Percentiles rank a stretch among this genome's conserved stretches.
Evolutionary conservation across 2,113 vertebrate genomes (phyloP).

Genomic region (Sus scrofa): T2T-Sscrofa CM000815.6:131774501-131775000

Average conservation of each 20-base stretch:
- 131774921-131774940: background rate
- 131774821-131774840: background rate
- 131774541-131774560: background rate
- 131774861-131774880: background rate
- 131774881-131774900: background rate
- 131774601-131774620: background rate
- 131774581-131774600: background rate
- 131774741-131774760: background rate
- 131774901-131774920: background rate
- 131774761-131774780: background rate
- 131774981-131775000: conserved; percentile 24
- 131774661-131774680: background rate
- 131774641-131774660: background rate
- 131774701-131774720: background rate
- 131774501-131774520: background rate
- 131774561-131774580: background rate
- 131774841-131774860: background rate
- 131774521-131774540: background rate
- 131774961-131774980: background rate
- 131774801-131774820: background rate
- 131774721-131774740: background rate
- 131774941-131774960: background rate
- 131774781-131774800: background rate
- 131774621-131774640: background rate
- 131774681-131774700: background rate